These are phyloP conservation scores for human DNA, from an alignment of 2,113 vertebrate genomes.

Conservation along the genomic window DNA sequence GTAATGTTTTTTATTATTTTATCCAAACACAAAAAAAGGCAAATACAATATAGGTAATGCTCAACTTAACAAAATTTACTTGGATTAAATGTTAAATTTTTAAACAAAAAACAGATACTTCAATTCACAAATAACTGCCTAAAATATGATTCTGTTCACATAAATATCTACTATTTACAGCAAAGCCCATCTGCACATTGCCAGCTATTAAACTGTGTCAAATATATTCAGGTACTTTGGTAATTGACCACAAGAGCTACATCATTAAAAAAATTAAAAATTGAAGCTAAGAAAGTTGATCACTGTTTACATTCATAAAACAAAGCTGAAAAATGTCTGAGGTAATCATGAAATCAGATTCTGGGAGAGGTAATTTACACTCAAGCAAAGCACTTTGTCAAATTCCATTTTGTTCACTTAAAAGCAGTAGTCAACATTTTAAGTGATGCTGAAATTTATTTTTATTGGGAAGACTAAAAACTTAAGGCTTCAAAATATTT, in stretches of 20 bases:
- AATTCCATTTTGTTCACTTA: constrained; percentile 60
- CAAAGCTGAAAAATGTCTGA: background rate
- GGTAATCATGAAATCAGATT: constrained; percentile 18
- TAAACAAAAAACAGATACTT: constrained; percentile 2
- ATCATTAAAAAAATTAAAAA: background rate
- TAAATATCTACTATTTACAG: background rate
- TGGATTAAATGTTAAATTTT: background rate
- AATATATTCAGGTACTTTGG: background rate
- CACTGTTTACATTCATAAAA: constrained; percentile 2
- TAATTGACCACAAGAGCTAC: background rate
- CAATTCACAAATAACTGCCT: background rate
- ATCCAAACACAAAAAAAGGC: background rate
- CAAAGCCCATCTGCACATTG: background rate
- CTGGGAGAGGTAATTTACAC: constrained; percentile 19
- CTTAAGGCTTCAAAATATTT: constrained; percentile 60
- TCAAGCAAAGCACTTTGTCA: constrained; percentile 45
- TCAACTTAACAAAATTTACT: background rate
- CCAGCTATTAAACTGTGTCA: background rate
- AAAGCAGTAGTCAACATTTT: constrained; percentile 50
- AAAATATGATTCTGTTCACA: background rate
- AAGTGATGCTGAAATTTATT: constrained; percentile 60
- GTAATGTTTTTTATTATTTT: background rate
- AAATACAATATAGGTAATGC: background rate
- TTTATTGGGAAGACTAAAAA: constrained; percentile 58
- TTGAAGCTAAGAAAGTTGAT: background rate